Percentiles rank a stretch among this genome's conserved stretches.
Conservation (phyloP, 2,888 invertebrate species). For the Sinopyrophorus schimmeli region DNA sequence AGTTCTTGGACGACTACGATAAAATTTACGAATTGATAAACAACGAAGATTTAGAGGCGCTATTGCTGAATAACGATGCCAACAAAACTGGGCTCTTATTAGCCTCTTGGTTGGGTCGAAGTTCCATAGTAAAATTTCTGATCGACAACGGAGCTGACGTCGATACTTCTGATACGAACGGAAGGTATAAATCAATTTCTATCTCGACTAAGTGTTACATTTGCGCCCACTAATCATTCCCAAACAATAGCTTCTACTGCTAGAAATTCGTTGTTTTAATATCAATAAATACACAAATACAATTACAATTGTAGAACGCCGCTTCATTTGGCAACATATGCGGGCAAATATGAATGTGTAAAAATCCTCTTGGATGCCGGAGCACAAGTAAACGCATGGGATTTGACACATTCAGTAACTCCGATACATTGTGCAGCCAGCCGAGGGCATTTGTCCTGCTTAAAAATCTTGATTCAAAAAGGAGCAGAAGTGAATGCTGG, state of each 20-base stretch:
- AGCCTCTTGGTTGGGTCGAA: constrained; percentile 65
- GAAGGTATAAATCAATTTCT: constrained; percentile 59
- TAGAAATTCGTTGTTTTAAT: background rate
- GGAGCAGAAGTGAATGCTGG: constrained; percentile 84
- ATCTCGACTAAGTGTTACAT: too few species aligned
- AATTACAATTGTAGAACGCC: constrained; percentile 60
- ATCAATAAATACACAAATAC: constrained; percentile 2
- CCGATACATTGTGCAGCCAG: constrained; percentile 79
- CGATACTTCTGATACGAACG: constrained; percentile 67
- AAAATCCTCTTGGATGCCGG: constrained; percentile 69
- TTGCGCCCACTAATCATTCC: too few species aligned
- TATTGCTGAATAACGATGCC: constrained; percentile 53
- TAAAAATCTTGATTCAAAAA: constrained; percentile 67
- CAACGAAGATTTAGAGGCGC: constrained; percentile 56
- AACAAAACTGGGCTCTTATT: constrained; percentile 62
- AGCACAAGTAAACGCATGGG: constrained; percentile 72
- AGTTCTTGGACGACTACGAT: constrained; percentile 57
- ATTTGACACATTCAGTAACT: constrained; percentile 68
- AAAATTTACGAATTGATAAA: constrained; percentile 52
- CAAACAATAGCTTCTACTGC: too few species aligned
- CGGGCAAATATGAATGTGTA: constrained; percentile 72
- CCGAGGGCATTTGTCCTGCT: constrained; percentile 63
- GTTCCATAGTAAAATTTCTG: constrained; percentile 59
- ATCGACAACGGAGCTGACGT: constrained; percentile 64
- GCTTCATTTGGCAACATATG: constrained; percentile 78